A percentile compares a stretch with the other conserved stretches of the same genome.
Evolutionary conservation across 1,140 invertebrate species (phyloP).

Genomic region (Polyergus mexicanus): DNA sequence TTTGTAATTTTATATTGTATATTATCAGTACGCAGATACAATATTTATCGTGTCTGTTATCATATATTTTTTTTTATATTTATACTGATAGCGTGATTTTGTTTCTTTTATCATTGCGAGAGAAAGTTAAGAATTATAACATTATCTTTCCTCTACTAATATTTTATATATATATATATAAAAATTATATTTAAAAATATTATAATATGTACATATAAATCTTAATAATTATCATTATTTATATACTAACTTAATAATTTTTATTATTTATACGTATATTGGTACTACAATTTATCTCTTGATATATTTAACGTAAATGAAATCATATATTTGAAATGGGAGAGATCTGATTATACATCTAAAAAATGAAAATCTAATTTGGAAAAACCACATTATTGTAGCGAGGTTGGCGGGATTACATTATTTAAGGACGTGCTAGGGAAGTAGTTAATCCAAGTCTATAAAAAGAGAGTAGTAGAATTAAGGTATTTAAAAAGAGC

Average conservation of each 20-base stretch:
- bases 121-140: neutral
- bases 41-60: conserved; percentile 16
- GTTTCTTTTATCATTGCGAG: neutral
- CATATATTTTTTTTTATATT: neutral
- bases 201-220: neutral
- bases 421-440: conserved; percentile 26
- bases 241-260: neutral
- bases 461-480: conserved; percentile 33
- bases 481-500: neutral
- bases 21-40: neutral
- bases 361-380: no score
- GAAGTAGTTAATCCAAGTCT: conserved; percentile 39
- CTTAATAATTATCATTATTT: neutral
- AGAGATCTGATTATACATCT: no score
- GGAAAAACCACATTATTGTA: no score
- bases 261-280: conserved; percentile 1
- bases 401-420: neutral
- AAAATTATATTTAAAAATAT: conserved; percentile 1
- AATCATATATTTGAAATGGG: neutral
- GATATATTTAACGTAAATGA: neutral
- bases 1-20: neutral
- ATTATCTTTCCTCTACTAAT: neutral
- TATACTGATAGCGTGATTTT: neutral
- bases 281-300: neutral
- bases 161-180: no score